Evolutionary conservation across 2,113 vertebrate species (phyloP).

Genomic region (Agelaius phoeniceus): DNA sequence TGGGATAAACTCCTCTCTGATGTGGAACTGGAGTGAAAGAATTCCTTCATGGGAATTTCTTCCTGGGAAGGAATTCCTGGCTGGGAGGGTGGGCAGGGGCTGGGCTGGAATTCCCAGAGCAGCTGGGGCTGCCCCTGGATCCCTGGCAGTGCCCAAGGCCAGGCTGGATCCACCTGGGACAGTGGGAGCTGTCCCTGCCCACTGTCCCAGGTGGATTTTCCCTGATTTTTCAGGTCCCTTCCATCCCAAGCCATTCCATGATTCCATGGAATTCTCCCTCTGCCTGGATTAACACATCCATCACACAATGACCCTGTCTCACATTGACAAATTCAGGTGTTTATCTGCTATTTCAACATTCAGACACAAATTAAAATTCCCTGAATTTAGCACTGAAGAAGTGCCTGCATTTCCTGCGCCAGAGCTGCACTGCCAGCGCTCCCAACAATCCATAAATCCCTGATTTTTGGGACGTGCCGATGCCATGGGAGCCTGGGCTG

Average conservation of each 20-base stretch:
- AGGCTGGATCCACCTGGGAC: rapidly evolving
- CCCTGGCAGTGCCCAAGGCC: not conserved
- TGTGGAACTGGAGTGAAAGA: not conserved
- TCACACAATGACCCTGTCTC: too few species aligned
- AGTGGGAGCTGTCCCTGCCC: not conserved
- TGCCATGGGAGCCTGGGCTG: not conserved
- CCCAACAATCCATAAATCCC: not conserved
- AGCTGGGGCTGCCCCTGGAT: not conserved
- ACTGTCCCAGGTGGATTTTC: too few species aligned
- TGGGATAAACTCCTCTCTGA: not conserved
- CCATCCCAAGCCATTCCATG: not conserved
- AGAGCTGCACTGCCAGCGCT: not conserved
- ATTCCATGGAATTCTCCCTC: not conserved
- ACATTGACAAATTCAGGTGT: not conserved
- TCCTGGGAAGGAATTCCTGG: not conserved
- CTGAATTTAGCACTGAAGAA: not conserved
- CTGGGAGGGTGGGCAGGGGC: not conserved
- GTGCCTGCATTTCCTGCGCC: not conserved
- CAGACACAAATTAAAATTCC: not conserved
- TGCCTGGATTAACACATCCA: rapidly evolving
- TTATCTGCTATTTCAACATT: not conserved
- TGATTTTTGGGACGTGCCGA: not conserved
- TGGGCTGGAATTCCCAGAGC: not conserved
- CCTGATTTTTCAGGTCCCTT: not conserved
- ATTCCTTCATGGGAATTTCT: not conserved